Evolutionary conservation across 2,888 invertebrate genomes (phyloP).

Genomic region (Habroteleia sp.): DNA sequence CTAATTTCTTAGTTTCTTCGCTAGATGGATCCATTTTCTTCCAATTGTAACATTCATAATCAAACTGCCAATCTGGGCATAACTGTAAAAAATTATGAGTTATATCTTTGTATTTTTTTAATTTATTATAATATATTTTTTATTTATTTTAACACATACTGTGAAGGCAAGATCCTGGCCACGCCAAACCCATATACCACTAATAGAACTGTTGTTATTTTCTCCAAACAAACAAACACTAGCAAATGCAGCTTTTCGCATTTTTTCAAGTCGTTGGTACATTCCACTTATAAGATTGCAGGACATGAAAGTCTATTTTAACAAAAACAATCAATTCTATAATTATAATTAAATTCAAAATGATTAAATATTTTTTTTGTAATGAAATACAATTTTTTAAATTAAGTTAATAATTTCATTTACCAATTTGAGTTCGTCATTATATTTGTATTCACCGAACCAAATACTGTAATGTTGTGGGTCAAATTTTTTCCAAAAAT

Average conservation of each 20-base stretch:
- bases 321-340: slow-evolving; percentile 12
- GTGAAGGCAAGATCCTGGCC: slow-evolving; percentile 96
- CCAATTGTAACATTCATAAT: slow-evolving; percentile 98
- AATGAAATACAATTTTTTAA: not conserved
- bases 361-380: not conserved
- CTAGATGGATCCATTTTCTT: slow-evolving; percentile 92
- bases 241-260: slow-evolving; percentile 98
- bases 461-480: slow-evolving; percentile 97
- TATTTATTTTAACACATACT: slow-evolving; percentile 81
- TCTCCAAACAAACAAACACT: slow-evolving; percentile 96
- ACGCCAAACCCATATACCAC: slow-evolving; percentile 99
- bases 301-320: slow-evolving; percentile 92
- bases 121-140: too few relatives aligned
- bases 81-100: slow-evolving; percentile 83
- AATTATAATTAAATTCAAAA: too few relatives aligned
- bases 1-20: slow-evolving; percentile 91
- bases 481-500: slow-evolving; percentile 99
- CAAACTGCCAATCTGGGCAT: slow-evolving; percentile 96
- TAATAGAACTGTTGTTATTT: slow-evolving; percentile 95
- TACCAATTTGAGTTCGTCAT: slow-evolving; percentile 91
- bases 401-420: too few relatives aligned
- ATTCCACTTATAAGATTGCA: slow-evolving; percentile 98
- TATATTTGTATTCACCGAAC: slow-evolving; percentile 98
- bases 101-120: too few relatives aligned
- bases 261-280: slow-evolving; percentile 98